These are phyloP conservation scores for Cervus canadensis DNA, from an alignment of 2,113 vertebrate species.

Conservation along the genomic window DNA sequence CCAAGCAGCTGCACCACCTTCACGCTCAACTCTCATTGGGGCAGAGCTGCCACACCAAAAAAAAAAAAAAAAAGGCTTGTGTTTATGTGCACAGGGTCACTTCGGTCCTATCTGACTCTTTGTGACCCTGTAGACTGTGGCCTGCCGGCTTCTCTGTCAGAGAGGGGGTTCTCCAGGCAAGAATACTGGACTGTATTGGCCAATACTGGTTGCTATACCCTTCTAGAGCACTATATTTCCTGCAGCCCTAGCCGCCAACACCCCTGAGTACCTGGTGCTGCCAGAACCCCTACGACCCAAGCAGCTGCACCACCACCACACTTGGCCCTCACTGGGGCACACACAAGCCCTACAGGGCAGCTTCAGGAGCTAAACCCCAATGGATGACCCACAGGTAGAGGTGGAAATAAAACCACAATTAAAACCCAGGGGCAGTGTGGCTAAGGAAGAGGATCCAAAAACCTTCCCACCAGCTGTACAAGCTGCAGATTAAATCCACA, in stretches of 20 bases:
- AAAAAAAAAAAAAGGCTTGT: background rate
- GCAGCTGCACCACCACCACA: background rate
- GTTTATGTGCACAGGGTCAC: rapidly evolving
- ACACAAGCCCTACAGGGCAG: background rate
- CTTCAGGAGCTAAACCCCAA: background rate
- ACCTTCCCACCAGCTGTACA: background rate
- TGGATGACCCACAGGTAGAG: background rate
- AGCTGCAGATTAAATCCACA: background rate
- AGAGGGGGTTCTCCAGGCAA: background rate
- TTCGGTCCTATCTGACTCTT: rapidly evolving
- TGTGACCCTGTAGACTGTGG: background rate
- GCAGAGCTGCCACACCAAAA: background rate
- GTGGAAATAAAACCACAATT: background rate
- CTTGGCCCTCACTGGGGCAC: background rate
- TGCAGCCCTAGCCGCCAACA: background rate
- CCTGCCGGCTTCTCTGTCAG: background rate
- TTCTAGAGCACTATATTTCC: background rate
- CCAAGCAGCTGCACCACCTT: background rate
- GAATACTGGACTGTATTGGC: background rate
- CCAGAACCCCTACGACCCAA: background rate
- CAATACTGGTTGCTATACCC: background rate
- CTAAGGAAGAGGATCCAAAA: background rate
- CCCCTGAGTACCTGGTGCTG: background rate
- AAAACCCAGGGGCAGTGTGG: background rate
- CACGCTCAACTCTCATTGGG: background rate